phyloP scores from a whole-genome alignment of 2,888 invertebrate species.

The Mystacides longicornis region DNA sequence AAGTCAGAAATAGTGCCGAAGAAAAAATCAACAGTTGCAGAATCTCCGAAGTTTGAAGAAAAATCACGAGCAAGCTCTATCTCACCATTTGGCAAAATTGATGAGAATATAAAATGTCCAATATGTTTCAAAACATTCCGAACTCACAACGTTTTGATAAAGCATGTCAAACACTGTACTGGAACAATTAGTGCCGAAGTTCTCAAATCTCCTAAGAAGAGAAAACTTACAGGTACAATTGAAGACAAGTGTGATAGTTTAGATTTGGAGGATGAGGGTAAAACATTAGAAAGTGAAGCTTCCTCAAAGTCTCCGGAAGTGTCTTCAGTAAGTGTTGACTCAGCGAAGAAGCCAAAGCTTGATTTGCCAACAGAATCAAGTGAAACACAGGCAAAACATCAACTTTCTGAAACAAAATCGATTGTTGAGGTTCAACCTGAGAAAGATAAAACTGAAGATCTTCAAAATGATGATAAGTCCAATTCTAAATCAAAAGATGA shows the following conservation, averaged over 20 bases:
- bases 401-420: no score
- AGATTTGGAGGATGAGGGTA: no score
- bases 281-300: no score
- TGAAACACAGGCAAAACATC: no score
- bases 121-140: slow-evolving; percentile 46
- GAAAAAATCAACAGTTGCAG: background rate
- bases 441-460: no score
- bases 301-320: no score
- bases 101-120: slow-evolving; percentile 46
- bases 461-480: background rate
- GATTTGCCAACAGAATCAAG: no score
- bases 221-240: slow-evolving; percentile 7
- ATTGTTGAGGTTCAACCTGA: no score
- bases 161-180: slow-evolving; percentile 48
- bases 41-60: slow-evolving; percentile 26
- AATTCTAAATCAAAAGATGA: background rate
- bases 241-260: no score
- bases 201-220: slow-evolving; percentile 17
- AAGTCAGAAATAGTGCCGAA: background rate
- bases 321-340: no score
- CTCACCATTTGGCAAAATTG: slow-evolving; percentile 38
- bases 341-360: no score
- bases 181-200: slow-evolving; percentile 30
- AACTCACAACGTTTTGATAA: slow-evolving; percentile 46
- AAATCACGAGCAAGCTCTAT: slow-evolving; percentile 32